Conservation (phyloP, 2,888 invertebrate genomes). For the Amblyjoppa proteus region DNA sequence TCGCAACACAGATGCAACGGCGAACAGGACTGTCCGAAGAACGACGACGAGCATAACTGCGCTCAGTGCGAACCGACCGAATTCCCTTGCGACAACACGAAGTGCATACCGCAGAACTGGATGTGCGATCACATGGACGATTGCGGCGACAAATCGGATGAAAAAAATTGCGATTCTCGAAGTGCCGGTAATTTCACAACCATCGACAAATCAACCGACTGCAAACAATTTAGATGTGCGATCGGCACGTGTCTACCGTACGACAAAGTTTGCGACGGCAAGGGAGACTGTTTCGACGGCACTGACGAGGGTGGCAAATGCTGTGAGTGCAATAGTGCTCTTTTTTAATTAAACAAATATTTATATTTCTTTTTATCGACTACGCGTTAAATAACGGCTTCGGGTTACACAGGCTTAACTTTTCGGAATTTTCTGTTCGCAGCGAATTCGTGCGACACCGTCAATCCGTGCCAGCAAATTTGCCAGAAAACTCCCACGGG, state of each 20-base stretch:
- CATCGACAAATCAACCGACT: conserved; percentile 72
- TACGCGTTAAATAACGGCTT: neutral
- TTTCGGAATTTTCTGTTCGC: conserved; percentile 40
- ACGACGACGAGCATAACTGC: conserved; percentile 90
- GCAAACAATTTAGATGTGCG: conserved; percentile 86
- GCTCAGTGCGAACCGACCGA: conserved; percentile 84
- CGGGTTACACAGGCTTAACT: neutral
- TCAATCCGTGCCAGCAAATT: conserved; percentile 86
- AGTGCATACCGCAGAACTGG: conserved; percentile 87
- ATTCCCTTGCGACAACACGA: conserved; percentile 87
- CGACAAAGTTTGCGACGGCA: conserved; percentile 88
- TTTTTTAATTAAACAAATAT: neutral
- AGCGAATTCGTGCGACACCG: conserved; percentile 85
- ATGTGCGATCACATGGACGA: conserved; percentile 88
- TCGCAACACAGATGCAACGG: conserved; percentile 87
- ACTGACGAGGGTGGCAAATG: conserved; percentile 91
- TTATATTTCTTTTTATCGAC: conserved; percentile 14
- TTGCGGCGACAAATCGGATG: conserved; percentile 91
- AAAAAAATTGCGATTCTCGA: conserved; percentile 82
- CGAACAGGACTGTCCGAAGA: conserved; percentile 89
- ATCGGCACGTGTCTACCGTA: conserved; percentile 89
- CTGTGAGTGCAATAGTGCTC: conserved; percentile 79
- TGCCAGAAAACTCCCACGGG: conserved; percentile 90
- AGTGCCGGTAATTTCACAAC: conserved; percentile 28
- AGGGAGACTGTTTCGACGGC: conserved; percentile 88